Evolutionary conservation across 2,113 vertebrate genomes (phyloP).

Genomic region (Centropristis striata): DNA sequence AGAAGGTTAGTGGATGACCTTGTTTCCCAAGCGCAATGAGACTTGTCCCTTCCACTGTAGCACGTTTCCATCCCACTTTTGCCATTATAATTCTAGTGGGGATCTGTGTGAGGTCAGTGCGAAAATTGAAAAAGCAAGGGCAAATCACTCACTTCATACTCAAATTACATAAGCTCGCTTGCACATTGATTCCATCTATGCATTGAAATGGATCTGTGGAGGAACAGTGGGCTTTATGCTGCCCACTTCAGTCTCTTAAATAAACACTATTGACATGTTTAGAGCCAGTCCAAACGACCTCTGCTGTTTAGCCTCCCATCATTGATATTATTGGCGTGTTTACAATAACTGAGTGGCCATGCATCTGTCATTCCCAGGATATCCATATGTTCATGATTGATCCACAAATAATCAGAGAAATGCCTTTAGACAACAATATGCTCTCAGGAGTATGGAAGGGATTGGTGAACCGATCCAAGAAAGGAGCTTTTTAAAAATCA

Average conservation of each 20-base stretch:
- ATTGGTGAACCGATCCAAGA: background rate
- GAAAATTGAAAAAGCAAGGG: slow-evolving; percentile 58
- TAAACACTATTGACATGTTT: slow-evolving; percentile 80
- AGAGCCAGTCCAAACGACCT: slow-evolving; percentile 55
- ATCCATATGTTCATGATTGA: slow-evolving; percentile 74
- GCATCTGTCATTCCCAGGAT: slow-evolving; percentile 62
- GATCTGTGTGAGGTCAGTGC: slow-evolving; percentile 62
- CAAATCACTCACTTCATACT: slow-evolving; percentile 55
- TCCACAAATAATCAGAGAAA: slow-evolving; percentile 58
- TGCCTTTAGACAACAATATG: slow-evolving; percentile 64
- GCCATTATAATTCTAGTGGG: slow-evolving; percentile 68
- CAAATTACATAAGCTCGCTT: slow-evolving; percentile 72
- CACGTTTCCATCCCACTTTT: slow-evolving; percentile 46
- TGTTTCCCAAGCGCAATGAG: slow-evolving; percentile 68
- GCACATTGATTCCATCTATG: slow-evolving; percentile 62
- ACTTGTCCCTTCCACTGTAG: slow-evolving; percentile 52
- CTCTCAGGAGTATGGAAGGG: background rate
- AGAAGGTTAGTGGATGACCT: slow-evolving; percentile 76
- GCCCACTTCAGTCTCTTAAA: slow-evolving; percentile 65
- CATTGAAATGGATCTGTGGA: slow-evolving; percentile 60
- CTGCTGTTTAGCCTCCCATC: slow-evolving; percentile 58
- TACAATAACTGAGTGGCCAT: slow-evolving; percentile 59
- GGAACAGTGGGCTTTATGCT: slow-evolving; percentile 17
- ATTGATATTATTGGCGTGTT: slow-evolving; percentile 79
- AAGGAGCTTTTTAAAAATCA: slow-evolving; percentile 3